A percentile compares a stretch with the other conserved stretches of the same genome.
phyloP scores from a whole-genome alignment of 2,797 vertebrate genomes.

The Micropoecilia bifurca region DNA sequence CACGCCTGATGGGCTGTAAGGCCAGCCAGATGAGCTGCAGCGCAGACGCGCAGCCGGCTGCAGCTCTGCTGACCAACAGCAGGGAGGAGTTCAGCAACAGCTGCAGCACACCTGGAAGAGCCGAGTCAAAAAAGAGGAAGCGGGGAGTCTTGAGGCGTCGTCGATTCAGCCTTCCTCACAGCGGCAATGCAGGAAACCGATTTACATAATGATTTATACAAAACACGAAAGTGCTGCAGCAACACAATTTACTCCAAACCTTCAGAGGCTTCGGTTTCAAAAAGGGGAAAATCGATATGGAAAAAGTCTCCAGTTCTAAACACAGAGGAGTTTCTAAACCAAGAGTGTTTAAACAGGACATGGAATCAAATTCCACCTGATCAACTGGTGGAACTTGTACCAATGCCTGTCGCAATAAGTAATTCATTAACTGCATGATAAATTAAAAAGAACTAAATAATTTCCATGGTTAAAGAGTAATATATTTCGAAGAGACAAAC shows the following conservation, averaged over 20 bases:
- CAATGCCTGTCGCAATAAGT: neutral
- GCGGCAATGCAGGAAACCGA: neutral
- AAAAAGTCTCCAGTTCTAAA: neutral
- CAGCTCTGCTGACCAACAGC: conserved; percentile 71
- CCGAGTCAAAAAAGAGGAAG: neutral
- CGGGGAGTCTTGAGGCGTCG: neutral
- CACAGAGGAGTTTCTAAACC: neutral
- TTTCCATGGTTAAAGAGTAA: no score
- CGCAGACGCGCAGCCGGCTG: conserved; percentile 45
- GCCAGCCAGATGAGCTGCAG: conserved; percentile 71
- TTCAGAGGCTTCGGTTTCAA: neutral
- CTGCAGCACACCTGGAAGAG: conserved; percentile 80
- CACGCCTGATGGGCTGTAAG: conserved; percentile 17
- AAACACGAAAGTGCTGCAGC: neutral
- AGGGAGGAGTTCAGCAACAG: conserved; percentile 73
- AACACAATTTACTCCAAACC: neutral
- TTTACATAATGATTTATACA: neutral
- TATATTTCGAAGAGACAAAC: no score
- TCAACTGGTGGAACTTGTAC: neutral
- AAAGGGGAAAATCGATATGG: neutral
- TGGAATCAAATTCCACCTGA: neutral
- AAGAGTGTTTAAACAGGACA: neutral
- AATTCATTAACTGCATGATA: no score
- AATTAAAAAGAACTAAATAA: no score
- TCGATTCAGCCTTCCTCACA: neutral